These are phyloP conservation scores for Lithophane socia DNA, from an alignment of 2,888 invertebrate species.

Conservation along the genomic window DNA sequence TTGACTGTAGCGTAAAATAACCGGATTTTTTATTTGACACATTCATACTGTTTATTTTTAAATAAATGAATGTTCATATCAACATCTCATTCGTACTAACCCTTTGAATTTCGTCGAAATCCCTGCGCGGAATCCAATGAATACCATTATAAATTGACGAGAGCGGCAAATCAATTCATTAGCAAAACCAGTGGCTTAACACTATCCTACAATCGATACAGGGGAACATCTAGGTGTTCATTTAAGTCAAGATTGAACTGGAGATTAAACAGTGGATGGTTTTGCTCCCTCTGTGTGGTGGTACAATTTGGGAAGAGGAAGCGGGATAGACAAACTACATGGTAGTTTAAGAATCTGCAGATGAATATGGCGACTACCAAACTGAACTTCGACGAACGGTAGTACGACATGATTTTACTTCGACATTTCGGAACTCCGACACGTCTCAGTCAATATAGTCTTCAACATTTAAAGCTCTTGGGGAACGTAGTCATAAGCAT, in stretches of 20 bases:
- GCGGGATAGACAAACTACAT: constrained; percentile 35
- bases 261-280: constrained; percentile 85
- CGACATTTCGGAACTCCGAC: too few species aligned
- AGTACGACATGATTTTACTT: too few species aligned
- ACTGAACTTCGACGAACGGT: too few species aligned
- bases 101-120: constrained; percentile 53
- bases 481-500: not conserved
- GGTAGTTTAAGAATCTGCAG: not conserved
- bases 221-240: constrained; percentile 85
- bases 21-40: not conserved
- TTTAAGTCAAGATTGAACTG: constrained; percentile 88
- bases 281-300: constrained; percentile 72
- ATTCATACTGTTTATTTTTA: not conserved
- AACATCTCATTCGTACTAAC: constrained; percentile 24
- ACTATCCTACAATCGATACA: constrained; percentile 84
- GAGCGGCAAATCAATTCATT: constrained; percentile 87
- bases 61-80: not conserved
- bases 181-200: constrained; percentile 83
- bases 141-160: constrained; percentile 77
- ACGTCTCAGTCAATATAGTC: too few species aligned
- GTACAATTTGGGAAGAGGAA: constrained; percentile 57
- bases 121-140: constrained; percentile 61
- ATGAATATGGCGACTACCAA: not conserved
- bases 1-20: not conserved
- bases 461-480: not conserved